Conservation (phyloP, 2,797 vertebrate genomes). For the Centropyge bicolor region DNA sequence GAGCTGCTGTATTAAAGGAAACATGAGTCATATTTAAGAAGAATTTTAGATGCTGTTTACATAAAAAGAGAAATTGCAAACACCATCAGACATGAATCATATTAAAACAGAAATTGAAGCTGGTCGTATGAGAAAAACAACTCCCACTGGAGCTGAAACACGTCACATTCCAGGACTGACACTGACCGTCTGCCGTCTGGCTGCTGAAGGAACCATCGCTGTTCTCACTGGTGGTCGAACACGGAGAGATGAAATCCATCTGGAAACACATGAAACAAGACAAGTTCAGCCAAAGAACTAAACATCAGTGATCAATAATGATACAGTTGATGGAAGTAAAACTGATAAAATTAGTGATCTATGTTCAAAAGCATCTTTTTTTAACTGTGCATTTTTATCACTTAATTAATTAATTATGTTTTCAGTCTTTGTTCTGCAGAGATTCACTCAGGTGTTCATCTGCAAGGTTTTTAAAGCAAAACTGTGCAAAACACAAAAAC, state of each 20-base stretch:
- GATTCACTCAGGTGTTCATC: too few relatives aligned
- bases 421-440: too few relatives aligned
- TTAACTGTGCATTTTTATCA: not conserved
- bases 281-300: not conserved
- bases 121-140: not conserved
- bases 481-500: too few relatives aligned
- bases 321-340: not conserved
- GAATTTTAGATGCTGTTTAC: too few relatives aligned
- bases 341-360: too few relatives aligned
- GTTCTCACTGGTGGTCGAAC: constrained; percentile 86
- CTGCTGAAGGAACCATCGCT: constrained; percentile 88
- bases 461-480: too few relatives aligned
- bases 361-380: not conserved
- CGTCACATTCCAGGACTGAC: not conserved
- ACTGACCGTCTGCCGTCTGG: constrained; percentile 89
- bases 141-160: not conserved
- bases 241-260: constrained; percentile 91
- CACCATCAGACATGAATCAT: not conserved
- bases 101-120: not conserved
- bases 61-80: not conserved
- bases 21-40: not conserved
- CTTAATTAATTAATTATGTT: not conserved
- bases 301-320: not conserved
- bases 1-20: not conserved
- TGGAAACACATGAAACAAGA: constrained; percentile 57